phyloP scores from a whole-genome alignment of 1,140 invertebrate species.

The Chrysopa pallens region DNA sequence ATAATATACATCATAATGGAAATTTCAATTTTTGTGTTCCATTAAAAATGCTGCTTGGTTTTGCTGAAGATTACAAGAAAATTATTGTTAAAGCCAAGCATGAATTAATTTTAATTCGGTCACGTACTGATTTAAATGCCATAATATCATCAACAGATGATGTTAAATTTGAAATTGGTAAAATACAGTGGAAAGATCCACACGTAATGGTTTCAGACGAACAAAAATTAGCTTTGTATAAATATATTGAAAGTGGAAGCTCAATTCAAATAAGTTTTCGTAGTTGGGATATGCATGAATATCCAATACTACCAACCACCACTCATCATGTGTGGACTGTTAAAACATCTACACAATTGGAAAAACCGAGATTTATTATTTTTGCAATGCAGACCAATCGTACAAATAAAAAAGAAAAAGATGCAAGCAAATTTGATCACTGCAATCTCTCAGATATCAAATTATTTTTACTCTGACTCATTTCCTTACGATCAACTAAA shows the following conservation, averaged over 20 bases:
- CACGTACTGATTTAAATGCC: constrained; percentile 13
- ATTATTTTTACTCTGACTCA: constrained; percentile 1
- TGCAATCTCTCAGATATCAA: constrained; percentile 4
- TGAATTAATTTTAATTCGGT: constrained; percentile 22
- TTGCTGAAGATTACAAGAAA: constrained; percentile 26
- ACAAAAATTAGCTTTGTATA: constrained; percentile 3
- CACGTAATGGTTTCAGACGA: too few species aligned
- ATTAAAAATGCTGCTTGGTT: constrained; percentile 19
- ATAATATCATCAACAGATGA: background rate
- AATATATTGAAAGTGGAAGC: constrained; percentile 7
- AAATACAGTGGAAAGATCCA: too few species aligned
- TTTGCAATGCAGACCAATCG: constrained; percentile 6
- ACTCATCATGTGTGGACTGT: constrained; percentile 14
- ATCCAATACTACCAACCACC: constrained; percentile 15
- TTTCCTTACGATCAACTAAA: constrained; percentile 5
- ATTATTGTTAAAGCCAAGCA: constrained; percentile 24
- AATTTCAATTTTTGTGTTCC: constrained; percentile 21
- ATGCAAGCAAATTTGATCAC: constrained; percentile 4
- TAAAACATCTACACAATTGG: constrained; percentile 12
- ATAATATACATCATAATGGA: constrained; percentile 5
- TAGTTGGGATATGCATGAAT: constrained; percentile 20
- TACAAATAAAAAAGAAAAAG: constrained; percentile 2
- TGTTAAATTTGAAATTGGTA: too few species aligned
- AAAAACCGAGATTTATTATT: constrained; percentile 14
- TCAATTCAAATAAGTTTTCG: constrained; percentile 15